Conservation (phyloP, 2,797 vertebrate genomes). For the Lepidocolaptes lacrymiger region DNA sequence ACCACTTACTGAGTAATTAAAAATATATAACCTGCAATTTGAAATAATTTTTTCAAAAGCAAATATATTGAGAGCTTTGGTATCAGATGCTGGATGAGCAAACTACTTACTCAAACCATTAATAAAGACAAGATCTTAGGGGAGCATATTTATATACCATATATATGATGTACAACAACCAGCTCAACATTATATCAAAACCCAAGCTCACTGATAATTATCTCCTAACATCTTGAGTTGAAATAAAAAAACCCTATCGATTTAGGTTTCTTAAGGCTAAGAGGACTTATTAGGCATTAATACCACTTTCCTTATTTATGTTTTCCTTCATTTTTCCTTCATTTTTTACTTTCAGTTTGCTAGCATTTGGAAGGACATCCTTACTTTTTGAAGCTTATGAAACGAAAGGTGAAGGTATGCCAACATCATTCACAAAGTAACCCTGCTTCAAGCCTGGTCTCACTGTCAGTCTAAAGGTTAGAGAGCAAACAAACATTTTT, state of each 20-base stretch:
- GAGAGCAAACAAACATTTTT: not conserved
- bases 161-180: not conserved
- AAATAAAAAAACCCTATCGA: not conserved
- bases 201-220: not conserved
- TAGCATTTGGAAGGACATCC: not conserved
- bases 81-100: not conserved
- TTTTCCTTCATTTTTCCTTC: not conserved
- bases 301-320: not conserved
- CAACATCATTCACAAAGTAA: not conserved
- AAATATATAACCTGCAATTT: not conserved
- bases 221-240: not conserved
- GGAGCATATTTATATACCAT: not conserved
- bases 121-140: not conserved
- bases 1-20: not conserved
- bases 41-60: not conserved
- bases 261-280: not conserved
- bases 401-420: not conserved
- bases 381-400: not conserved
- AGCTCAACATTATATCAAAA: not conserved
- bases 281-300: not conserved
- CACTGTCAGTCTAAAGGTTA: not conserved
- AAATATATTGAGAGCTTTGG: not conserved
- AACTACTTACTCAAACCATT: not conserved
- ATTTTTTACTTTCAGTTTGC: not conserved
- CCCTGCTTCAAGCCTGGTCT: not conserved